Evolutionary conservation across 1,140 invertebrate genomes (phyloP), one percentile per base, ranked within the genome.

Genomic region (Sesamia nonagrioides): DNA sequence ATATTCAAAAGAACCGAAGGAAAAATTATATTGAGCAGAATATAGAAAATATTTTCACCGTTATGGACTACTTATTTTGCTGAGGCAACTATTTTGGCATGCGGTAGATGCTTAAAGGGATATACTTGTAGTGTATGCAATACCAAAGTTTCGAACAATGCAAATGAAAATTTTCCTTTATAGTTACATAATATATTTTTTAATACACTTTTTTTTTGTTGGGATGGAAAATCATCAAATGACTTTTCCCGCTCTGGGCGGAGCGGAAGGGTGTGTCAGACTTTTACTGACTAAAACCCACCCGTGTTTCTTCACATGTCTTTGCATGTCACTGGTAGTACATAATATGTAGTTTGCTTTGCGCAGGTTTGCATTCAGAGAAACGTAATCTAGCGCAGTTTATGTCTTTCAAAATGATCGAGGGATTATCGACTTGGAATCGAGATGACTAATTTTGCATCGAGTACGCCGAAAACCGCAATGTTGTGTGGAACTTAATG

Each of bases 381-480:
- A n/a, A 66, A 6, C 37, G 17, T 2, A 66, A 66, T 17, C 8
- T 2, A 63, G n/a, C 5, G 37, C 42, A 66, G 9, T 42, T 42
- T 18, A n/a, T 11, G 15, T 60, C 54, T 21, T 58, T 15, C 56
- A 60, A 60, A 60, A 15, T 60, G 11, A 60, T 15, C 11, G 27
- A 60, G 27, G 35, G 15, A 35, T 60, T 60, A 33, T 35, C 15
- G 56, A 60, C 56, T 35, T 60, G 52, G 17, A 54, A 17, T 54
- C 11, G 21, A 54, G 52, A 8, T 54, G 52, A 54, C 27, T 27
- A 27, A 35, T 60, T 60, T 60, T 27, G 18, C 54, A 27, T 27
- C 54, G n/a, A 33, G 21, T 33, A 8, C 33, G 54, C 9, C 54
- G 54, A 54, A 7, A 54, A 54, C 52, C 52, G 17, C 52, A 54